Percentiles rank a stretch among this genome's conserved stretches.
phyloP scores from a whole-genome alignment of 2,888 invertebrate species.

The Lordiphosa fenestrarum region DNA sequence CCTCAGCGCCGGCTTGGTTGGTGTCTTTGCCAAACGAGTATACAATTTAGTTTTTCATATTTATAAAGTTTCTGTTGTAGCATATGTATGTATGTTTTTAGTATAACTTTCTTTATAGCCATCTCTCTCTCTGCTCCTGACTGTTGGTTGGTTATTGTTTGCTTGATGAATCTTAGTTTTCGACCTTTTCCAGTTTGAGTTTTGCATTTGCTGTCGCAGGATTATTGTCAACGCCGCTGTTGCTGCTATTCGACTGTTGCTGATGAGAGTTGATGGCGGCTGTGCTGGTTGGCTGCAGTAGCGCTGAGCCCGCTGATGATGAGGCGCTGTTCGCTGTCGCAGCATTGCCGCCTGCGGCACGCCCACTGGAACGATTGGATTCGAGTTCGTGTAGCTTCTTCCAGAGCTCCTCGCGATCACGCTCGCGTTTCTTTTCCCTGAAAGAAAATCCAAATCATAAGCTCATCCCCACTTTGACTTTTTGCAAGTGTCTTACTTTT shows the following conservation, averaged over 20 bases:
- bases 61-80: slow-evolving; percentile 48
- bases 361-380: slow-evolving; percentile 82
- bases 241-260: slow-evolving; percentile 78
- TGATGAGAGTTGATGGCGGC: slow-evolving; percentile 70
- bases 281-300: slow-evolving; percentile 57
- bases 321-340: slow-evolving; percentile 57
- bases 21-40: slow-evolving; percentile 73
- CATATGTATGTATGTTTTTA: slow-evolving; percentile 39
- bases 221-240: slow-evolving; percentile 76
- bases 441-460: slow-evolving; percentile 3
- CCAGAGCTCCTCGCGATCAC: slow-evolving; percentile 99
- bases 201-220: slow-evolving; percentile 76
- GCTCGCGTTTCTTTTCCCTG: slow-evolving; percentile 85
- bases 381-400: slow-evolving; percentile 95
- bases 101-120: slow-evolving; percentile 35
- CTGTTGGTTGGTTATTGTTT: slow-evolving; percentile 51
- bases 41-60: slow-evolving; percentile 59
- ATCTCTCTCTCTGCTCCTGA: slow-evolving; percentile 15
- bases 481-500: slow-evolving; percentile 88
- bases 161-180: slow-evolving; percentile 68
- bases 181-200: slow-evolving; percentile 71
- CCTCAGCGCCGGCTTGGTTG: slow-evolving; percentile 43
- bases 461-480: not conserved
- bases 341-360: slow-evolving; percentile 72
- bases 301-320: slow-evolving; percentile 46